phyloP scores from a whole-genome alignment of 2,888 invertebrate genomes.

The Xiphydria camelus region DNA sequence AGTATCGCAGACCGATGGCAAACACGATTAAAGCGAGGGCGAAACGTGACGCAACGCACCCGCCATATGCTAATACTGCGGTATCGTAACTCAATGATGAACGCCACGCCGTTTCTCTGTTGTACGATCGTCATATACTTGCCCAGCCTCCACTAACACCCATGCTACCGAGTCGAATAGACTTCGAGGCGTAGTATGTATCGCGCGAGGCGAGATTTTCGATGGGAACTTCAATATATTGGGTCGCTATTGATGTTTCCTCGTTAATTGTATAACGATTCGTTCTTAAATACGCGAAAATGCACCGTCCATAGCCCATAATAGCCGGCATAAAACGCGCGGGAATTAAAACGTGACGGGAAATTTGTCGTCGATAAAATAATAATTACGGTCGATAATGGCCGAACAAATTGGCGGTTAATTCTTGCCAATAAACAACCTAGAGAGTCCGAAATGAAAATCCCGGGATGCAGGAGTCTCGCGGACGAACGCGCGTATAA shows the following conservation, averaged over 20 bases:
- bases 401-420: slow-evolving; percentile 49
- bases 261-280: too few species aligned
- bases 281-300: too few species aligned
- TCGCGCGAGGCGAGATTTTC: too few species aligned
- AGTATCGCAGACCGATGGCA: slow-evolving; percentile 40
- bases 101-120: slow-evolving; percentile 33
- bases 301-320: too few species aligned
- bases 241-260: too few species aligned
- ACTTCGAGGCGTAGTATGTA: too few species aligned
- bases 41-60: slow-evolving; percentile 31
- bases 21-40: slow-evolving; percentile 38
- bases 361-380: slow-evolving; percentile 41
- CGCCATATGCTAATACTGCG: slow-evolving; percentile 33
- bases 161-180: too few species aligned
- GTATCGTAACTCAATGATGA: slow-evolving; percentile 46
- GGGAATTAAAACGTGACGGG: too few species aligned
- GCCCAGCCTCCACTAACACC: slow-evolving; percentile 7
- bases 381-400: slow-evolving; percentile 49
- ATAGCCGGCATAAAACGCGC: too few species aligned
- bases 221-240: too few species aligned
- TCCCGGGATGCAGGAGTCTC: slow-evolving; percentile 13
- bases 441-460: slow-evolving; percentile 28
- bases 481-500: slow-evolving; percentile 37
- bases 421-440: slow-evolving; percentile 56
- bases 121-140: slow-evolving; percentile 42